Conservation (phyloP, 2,888 invertebrate genomes). For the Chironomus tentans region DNA sequence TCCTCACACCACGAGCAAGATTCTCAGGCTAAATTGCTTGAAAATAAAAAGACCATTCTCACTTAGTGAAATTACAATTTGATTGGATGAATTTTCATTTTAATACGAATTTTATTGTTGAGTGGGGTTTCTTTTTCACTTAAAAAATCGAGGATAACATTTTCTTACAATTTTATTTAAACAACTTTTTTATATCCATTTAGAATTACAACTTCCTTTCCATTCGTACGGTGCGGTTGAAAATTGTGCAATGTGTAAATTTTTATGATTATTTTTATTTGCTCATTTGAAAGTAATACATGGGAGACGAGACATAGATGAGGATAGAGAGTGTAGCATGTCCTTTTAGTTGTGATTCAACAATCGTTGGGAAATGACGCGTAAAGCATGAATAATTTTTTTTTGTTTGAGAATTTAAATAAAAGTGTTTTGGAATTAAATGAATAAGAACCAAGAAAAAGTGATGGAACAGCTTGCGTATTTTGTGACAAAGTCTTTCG, state of each 20-base stretch:
- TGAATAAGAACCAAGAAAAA: background rate
- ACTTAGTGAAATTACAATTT: constrained; percentile 25
- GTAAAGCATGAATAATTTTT: background rate
- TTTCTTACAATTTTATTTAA: background rate
- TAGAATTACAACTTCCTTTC: constrained; percentile 1
- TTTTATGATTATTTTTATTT: constrained; percentile 25
- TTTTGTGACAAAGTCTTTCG: constrained; percentile 82
- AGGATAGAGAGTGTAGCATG: background rate
- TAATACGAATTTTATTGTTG: constrained; percentile 10
- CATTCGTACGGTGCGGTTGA: background rate
- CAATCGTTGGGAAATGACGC: background rate
- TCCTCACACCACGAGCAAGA: background rate
- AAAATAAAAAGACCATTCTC: constrained; percentile 27
- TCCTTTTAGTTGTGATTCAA: background rate
- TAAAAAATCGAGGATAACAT: background rate
- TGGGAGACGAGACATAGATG: background rate
- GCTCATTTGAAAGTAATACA: background rate
- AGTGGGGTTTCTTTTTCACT: background rate
- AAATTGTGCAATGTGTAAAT: constrained; percentile 3
- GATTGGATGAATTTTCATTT: constrained; percentile 27
- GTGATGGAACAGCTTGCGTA: constrained; percentile 81
- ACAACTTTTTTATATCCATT: constrained; percentile 10
- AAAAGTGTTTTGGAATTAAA: background rate
- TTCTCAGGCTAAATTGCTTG: constrained; percentile 1
- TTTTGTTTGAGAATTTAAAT: too few species aligned